These are phyloP conservation scores for Tapera naevia DNA, from an alignment of 2,797 vertebrate species.

Conservation along the genomic window DNA sequence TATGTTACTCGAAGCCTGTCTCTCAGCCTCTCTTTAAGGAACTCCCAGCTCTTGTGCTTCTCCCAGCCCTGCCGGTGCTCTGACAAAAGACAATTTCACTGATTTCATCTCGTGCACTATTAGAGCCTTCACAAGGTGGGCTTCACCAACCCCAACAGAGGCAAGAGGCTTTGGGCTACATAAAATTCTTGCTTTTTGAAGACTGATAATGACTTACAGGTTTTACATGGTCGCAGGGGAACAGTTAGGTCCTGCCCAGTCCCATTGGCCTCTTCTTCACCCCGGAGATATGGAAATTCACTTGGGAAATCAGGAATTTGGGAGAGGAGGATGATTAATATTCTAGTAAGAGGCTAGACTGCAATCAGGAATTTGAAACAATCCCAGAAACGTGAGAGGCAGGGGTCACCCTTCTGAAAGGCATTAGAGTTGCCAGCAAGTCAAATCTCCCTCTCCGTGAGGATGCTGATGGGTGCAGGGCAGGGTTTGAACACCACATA, in stretches of 20 bases:
- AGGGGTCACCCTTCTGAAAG: not conserved
- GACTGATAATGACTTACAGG: not conserved
- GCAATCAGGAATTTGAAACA: not conserved
- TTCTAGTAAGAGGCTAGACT: not conserved
- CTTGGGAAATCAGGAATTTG: not conserved
- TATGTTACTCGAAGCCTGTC: not conserved
- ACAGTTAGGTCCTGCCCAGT: not conserved
- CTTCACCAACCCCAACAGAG: not conserved
- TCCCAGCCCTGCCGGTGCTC: not conserved
- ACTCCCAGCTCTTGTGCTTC: not conserved
- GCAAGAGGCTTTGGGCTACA: not conserved
- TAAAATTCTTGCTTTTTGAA: not conserved
- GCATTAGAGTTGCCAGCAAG: not conserved
- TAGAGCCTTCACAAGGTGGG: not conserved
- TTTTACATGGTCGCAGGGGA: rapidly evolving
- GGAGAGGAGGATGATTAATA: not conserved
- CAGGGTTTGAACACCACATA: not conserved
- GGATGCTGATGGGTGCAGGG: not conserved
- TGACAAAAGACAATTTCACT: not conserved
- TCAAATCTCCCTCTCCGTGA: not conserved
- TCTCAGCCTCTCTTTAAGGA: not conserved
- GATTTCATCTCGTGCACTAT: not conserved
- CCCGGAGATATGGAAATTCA: not conserved
- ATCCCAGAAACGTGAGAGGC: not conserved
- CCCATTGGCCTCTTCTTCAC: not conserved